Evolutionary conservation across 2,797 vertebrate species (phyloP).

Genomic region (Taeniopygia guttata): DNA sequence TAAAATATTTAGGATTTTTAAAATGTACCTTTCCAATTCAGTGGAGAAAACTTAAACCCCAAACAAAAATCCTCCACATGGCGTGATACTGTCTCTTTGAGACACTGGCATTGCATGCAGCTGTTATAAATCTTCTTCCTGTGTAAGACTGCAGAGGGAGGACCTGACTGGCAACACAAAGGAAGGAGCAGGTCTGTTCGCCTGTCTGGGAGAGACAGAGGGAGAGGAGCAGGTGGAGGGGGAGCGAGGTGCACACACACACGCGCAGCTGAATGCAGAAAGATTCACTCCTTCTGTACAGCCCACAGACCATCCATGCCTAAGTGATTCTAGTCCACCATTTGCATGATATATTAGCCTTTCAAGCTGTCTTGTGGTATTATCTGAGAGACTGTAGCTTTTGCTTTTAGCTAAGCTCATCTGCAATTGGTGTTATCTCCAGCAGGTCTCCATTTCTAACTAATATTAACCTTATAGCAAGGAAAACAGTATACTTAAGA

Average conservation of each 20-base stretch:
- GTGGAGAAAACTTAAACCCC: conserved; percentile 66
- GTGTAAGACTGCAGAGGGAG: conserved; percentile 47
- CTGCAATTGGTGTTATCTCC: not conserved
- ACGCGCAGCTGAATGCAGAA: not conserved
- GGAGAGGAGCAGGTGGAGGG: conserved; percentile 12
- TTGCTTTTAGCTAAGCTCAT: conserved; percentile 23
- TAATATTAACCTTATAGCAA: not conserved
- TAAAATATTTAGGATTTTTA: conserved; percentile 64
- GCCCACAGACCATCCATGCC: conserved; percentile 28
- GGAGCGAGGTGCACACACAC: not conserved
- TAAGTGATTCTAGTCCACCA: conserved; percentile 31
- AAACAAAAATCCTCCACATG: conserved; percentile 61
- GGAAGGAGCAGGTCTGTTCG: not conserved
- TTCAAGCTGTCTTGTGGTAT: conserved; percentile 48
- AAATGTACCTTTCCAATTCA: conserved; percentile 67
- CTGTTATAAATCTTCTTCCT: conserved; percentile 60
- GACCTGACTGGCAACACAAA: conserved; percentile 46
- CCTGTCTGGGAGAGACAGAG: conserved; percentile 5
- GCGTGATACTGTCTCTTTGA: conserved; percentile 42
- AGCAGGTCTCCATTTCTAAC: conserved; percentile 1
- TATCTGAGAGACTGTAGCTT: not conserved
- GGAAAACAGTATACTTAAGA: not conserved
- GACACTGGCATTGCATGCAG: conserved; percentile 42
- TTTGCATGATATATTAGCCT: conserved; percentile 56
- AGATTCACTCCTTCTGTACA: conserved; percentile 22